Percentiles rank a stretch among this genome's conserved stretches.
Evolutionary conservation across 1,140 invertebrate species (phyloP).

Genomic region (Trichonephila inaurata): DNA sequence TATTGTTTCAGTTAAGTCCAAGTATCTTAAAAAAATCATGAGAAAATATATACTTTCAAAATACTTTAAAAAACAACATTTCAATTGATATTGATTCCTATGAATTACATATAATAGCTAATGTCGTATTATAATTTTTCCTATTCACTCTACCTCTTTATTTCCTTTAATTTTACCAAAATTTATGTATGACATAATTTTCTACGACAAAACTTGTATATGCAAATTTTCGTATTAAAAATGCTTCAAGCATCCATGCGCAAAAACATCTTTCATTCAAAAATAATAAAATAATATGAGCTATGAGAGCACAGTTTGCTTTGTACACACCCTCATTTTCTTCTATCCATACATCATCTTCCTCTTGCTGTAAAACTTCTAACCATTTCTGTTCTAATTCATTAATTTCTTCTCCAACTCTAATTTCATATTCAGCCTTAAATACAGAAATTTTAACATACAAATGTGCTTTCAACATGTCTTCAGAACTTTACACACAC

Average conservation of each 20-base stretch:
- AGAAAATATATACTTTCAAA: too few relatives aligned
- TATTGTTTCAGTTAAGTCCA: too few relatives aligned
- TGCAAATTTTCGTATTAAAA: neutral
- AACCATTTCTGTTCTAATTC: constrained; percentile 86
- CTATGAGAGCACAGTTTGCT: neutral
- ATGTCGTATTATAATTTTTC: too few relatives aligned
- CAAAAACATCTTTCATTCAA: neutral
- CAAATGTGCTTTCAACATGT: neutral
- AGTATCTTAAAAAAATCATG: too few relatives aligned
- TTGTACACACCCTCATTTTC: constrained; percentile 47
- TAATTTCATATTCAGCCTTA: constrained; percentile 85
- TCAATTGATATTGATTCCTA: too few relatives aligned
- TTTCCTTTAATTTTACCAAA: too few relatives aligned
- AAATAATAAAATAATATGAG: neutral
- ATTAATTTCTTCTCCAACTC: constrained; percentile 86
- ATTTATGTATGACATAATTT: neutral
- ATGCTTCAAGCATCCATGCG: neutral
- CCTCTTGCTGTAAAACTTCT: constrained; percentile 86
- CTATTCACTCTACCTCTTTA: too few relatives aligned
- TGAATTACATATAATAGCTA: too few relatives aligned
- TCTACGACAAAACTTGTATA: neutral
- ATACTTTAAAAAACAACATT: too few relatives aligned
- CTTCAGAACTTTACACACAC: neutral
- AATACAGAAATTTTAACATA: constrained; percentile 55
- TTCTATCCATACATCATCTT: constrained; percentile 78